Evolutionary conservation across 2,888 invertebrate species (phyloP).

Genomic region (Meteorus cinctellus): DNA sequence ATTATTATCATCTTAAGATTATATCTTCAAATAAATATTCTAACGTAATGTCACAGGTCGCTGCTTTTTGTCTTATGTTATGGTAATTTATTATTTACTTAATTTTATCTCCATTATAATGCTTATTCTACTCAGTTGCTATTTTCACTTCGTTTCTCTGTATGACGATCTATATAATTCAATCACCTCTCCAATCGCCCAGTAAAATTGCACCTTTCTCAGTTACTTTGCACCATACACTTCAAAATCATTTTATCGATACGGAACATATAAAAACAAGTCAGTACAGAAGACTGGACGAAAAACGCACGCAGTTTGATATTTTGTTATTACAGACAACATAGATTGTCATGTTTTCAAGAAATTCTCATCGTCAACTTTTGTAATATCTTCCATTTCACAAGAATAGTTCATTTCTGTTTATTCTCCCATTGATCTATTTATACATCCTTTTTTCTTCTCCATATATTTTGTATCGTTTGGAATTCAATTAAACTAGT

Average conservation of each 20-base stretch:
- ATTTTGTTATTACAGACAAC: background rate
- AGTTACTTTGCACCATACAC: constrained; percentile 25
- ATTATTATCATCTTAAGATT: constrained; percentile 65
- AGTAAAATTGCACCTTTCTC: constrained; percentile 25
- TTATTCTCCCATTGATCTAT: background rate
- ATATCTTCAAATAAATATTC: constrained; percentile 68
- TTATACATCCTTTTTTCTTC: background rate
- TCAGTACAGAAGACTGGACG: constrained; percentile 2
- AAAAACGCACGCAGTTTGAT: background rate
- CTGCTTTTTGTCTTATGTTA: constrained; percentile 57
- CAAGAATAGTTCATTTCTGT: constrained; percentile 6
- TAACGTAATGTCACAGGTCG: constrained; percentile 68
- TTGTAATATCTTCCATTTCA: background rate
- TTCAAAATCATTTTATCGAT: constrained; percentile 2
- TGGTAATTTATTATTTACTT: constrained; percentile 40
- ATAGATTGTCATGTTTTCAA: background rate
- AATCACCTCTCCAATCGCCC: background rate
- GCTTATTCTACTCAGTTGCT: constrained; percentile 46
- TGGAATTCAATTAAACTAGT: constrained; percentile 15
- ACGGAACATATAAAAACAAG: constrained; percentile 5
- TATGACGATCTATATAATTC: background rate
- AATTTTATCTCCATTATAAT: background rate
- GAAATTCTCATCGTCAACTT: background rate
- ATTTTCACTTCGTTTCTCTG: constrained; percentile 47
- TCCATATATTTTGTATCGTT: background rate